Evolutionary conservation across 2,797 vertebrate species (phyloP).

Genomic region (Muscicapa striata): DNA sequence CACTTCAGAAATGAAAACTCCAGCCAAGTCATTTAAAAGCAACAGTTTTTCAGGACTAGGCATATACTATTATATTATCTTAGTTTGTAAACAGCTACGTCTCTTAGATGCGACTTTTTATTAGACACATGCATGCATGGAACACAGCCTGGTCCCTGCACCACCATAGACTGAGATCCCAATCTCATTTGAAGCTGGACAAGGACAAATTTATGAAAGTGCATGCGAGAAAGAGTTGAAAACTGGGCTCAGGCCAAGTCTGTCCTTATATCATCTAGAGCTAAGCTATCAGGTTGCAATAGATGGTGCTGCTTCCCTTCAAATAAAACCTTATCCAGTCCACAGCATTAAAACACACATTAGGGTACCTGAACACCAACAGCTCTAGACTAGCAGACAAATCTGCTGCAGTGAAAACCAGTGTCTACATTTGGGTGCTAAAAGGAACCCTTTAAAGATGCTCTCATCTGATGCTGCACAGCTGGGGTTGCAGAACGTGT

Average conservation of each 20-base stretch:
- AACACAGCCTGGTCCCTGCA: background rate
- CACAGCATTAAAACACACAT: background rate
- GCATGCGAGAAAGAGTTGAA: background rate
- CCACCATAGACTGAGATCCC: background rate
- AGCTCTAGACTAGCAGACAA: background rate
- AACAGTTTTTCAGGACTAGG: background rate
- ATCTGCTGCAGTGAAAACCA: background rate
- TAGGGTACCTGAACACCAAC: background rate
- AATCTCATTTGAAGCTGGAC: background rate
- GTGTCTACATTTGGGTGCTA: background rate
- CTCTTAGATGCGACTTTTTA: background rate
- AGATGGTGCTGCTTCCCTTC: slow-evolving; percentile 68
- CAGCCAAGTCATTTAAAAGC: background rate
- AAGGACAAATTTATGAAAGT: background rate
- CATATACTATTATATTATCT: background rate
- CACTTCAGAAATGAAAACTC: background rate
- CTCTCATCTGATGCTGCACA: background rate
- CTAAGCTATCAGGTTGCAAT: slow-evolving; percentile 21
- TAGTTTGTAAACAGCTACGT: background rate
- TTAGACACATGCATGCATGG: background rate
- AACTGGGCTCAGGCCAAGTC: background rate
- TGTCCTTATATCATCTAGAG: background rate
- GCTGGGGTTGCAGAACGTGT: background rate
- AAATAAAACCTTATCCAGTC: background rate
- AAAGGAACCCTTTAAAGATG: background rate